Evolutionary conservation across 2,888 invertebrate genomes (phyloP).

Genomic region (Hololepta plana): DNA sequence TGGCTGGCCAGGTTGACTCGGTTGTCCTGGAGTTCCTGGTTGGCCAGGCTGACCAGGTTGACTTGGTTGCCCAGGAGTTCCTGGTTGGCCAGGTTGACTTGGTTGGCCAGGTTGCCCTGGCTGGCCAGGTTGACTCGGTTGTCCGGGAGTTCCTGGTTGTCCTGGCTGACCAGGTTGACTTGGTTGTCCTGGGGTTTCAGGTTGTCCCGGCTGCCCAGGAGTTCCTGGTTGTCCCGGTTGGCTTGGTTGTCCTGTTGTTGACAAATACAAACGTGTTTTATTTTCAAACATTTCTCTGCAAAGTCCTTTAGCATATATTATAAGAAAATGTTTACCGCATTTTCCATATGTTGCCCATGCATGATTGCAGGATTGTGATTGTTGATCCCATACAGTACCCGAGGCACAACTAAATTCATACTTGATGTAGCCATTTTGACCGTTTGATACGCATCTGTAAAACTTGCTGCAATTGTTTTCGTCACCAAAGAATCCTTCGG

Average conservation of each 20-base stretch:
- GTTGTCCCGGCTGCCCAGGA: slow-evolving; percentile 8
- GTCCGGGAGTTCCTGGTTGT: slow-evolving; percentile 8
- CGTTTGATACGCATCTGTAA: slow-evolving; percentile 54
- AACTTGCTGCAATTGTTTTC: slow-evolving; percentile 52
- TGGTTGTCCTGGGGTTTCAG: slow-evolving; percentile 9
- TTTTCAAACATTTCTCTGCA: slow-evolving; percentile 4
- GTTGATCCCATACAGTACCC: slow-evolving; percentile 62
- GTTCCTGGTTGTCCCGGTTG: slow-evolving; percentile 9
- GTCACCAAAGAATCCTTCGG: slow-evolving; percentile 58
- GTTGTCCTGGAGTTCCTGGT: slow-evolving; percentile 7
- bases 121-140: slow-evolving; percentile 6
- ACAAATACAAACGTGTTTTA: not conserved
- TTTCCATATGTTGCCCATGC: slow-evolving; percentile 28
- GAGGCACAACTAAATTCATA: slow-evolving; percentile 56
- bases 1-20: too few species aligned
- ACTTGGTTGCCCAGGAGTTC: slow-evolving; percentile 5
- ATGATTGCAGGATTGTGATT: slow-evolving; percentile 51
- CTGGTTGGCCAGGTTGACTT: slow-evolving; percentile 13
- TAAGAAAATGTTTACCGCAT: too few species aligned
- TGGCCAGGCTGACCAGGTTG: slow-evolving; percentile 4
- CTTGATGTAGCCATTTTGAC: slow-evolving; percentile 37
- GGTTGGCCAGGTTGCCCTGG: slow-evolving; percentile 7
- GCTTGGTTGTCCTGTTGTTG: slow-evolving; percentile 15
- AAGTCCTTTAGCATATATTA: too few species aligned
- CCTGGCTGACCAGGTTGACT: slow-evolving; percentile 6